Evolutionary conservation across 2,888 invertebrate species (phyloP), one percentile per base, ranked within the genome.

Genomic region (Nomada flava): DNA sequence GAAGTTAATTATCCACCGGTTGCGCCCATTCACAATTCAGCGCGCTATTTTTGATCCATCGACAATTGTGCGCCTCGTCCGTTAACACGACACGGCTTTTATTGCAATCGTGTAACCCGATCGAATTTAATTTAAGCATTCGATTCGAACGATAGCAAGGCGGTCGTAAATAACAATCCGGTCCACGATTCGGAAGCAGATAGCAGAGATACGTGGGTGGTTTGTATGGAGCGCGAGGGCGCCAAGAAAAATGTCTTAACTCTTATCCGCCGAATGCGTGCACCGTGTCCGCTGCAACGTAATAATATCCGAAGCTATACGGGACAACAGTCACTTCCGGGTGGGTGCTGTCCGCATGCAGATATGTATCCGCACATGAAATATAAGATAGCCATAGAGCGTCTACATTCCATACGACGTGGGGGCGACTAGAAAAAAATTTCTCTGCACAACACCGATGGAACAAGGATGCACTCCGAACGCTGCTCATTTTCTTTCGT

Each of bases 181-280:
- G 23, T n/a, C n/a, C 72, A 53, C 60, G 82, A 76, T 82, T 82
- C 72, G 71, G 76, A 65, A 60, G 57, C 71, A 55, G 72, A 82
- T 76, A 82, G 50, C 53, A 18, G 55, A 5, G 70, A 42, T 55
- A 70, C 73, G 83, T 83, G 83, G 83, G 83, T 74, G 82, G 82
- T 47, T 4, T 2, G 73, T 73, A 82, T 82, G 82, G 82, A 73
- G 73, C 69, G 82, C 73, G 77, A 82, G 62, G 73, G 77, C 83
- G 82, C 70, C 71, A 70, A 82, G 69, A 82, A 82, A 83, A 82
- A 59, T 73, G 52, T 69, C 59, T 60, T n/a, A 29, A 77, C 69
- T 82, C 82, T 77, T 83, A 59, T 18, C 20, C 65, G 13, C 36
- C 23, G 4, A 20, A 50, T 15, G 2, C 50, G 47, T 52, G 65